Base-by-base conservation (phyloP, 2,113 vertebrate species). In the Manacus vitellinus region DNA sequence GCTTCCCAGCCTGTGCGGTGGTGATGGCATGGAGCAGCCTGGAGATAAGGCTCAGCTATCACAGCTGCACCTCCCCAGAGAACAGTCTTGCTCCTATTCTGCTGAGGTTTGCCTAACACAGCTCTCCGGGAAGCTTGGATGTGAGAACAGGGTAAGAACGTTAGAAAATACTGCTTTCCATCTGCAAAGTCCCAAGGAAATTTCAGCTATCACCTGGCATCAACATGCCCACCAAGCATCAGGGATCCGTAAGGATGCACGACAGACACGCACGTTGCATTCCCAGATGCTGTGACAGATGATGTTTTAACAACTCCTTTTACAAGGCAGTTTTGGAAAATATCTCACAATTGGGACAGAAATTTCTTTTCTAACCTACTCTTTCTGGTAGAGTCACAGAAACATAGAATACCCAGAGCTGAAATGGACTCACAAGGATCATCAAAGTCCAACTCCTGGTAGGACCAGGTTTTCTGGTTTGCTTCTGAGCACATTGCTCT, bases 161-260 rank as follows among this genome's bases (percentile, higher is more conserved):
- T 15, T 1, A n/a, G 51, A n/a, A 33, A 80, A 70, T 5, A 14
- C n/a, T 12, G 16, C 68, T 35, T 66, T 31, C 35, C 79, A 76
- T 15, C 31, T 82, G 52, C 62, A 33, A 55, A 80, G 23, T n/a
- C 31, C 28, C 66, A 31, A 19, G 54, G 66, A 52, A 76, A 88
- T 70, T 6, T 15, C 3, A 17, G 79, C 67, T 33, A 2, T 18
- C 65, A 16, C 65, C 35, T 5, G 35, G 79, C 27, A 4, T 20
- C 1, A 15, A 28, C 0, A 3, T 33, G 76, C 25, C 39, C 55
- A 61, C 30, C 9, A 9, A 20, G n/a, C 8, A 7, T 2, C 44
- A 14, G 62, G 4, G 35, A 44, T n/a, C 65, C 4, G 4, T 6
- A 6, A 44, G 79, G 85, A 70, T 17, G 68, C 43, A 17, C 0